Evolutionary conservation across 53 echinoderm and acorn worm species (phyloP), one percentile per base, ranked within the genome.

Genomic region (Stichopus horrens): DNA sequence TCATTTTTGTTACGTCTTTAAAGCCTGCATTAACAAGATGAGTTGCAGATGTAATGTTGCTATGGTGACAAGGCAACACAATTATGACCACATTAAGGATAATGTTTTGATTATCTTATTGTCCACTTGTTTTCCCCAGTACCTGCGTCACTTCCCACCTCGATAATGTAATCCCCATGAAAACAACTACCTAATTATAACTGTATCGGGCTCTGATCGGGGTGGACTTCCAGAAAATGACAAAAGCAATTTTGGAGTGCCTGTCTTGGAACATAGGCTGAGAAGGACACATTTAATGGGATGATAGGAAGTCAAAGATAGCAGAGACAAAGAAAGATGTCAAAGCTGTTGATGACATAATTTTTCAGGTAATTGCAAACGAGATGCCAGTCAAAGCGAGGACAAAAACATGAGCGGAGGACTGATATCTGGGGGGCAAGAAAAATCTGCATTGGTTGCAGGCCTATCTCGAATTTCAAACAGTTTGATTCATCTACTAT

Each of bases 61-160:
- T 21, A 83, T 83, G 59, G 83, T 59, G 58, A 63, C 65, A 83
- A 11, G 83, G 57, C 58, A 83, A 57, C 83, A 83, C 21, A 83
- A 83, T 23, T 57, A 83, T 75, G 63, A 63, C 10, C 11, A 63
- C 63, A 63, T 63, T 63, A 63, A 63, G 16, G 63, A 63, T 13
- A 13, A 63, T 13, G 10, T 63, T 7, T 63, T 63, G 63, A 16
- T 16, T 63, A 63, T 37, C 11, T 63, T 16, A 13, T 63, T 16
- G 10, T 63, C 11, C 10, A 16, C 11, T 10, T 16, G 16, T 63
- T 10, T 63, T 13, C 63, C 10, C 63, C 63, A 63, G 63, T 60
- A 60, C 14, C 7, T 63, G 10, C 63, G 16, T 16, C 10, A 63
- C 16, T 63, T 63, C 63, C 63, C 63, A 4, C 5, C 16, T 63